A percentile compares a stretch with the other conserved stretches of the same genome.
Evolutionary conservation across 2,888 invertebrate species (phyloP).

Genomic region (Autographa pulchrina): DNA sequence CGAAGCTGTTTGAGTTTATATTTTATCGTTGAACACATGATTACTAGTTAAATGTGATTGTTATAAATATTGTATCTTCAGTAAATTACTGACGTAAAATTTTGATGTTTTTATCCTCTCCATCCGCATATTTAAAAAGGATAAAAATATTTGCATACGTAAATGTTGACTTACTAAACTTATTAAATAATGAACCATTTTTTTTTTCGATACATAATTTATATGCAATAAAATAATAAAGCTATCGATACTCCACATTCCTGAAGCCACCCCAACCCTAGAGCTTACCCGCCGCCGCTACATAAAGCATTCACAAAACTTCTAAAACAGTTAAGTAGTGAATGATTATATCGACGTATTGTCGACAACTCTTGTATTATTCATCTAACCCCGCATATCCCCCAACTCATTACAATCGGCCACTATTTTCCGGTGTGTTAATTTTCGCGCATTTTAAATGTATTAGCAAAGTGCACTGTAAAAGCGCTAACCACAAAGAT

Average conservation of each 20-base stretch:
- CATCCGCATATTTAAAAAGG: too few relatives aligned
- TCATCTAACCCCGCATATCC: constrained; percentile 77
- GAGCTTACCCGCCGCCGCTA: constrained; percentile 12
- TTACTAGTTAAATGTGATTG: too few relatives aligned
- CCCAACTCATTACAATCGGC: constrained; percentile 77
- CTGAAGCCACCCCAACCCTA: constrained; percentile 27
- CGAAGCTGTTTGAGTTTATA: neutral
- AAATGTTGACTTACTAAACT: too few relatives aligned
- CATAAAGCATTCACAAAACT: constrained; percentile 54
- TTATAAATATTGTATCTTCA: too few relatives aligned
- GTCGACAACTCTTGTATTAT: constrained; percentile 74
- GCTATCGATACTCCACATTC: constrained; percentile 32
- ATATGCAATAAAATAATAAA: neutral
- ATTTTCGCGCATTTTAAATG: constrained; percentile 79
- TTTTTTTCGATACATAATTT: too few relatives aligned
- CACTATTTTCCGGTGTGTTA: constrained; percentile 79
- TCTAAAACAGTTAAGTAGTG: constrained; percentile 63
- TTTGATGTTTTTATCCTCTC: too few relatives aligned
- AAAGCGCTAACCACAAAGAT: constrained; percentile 79
- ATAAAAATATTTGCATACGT: too few relatives aligned
- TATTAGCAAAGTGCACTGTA: constrained; percentile 76
- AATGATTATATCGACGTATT: constrained; percentile 65
- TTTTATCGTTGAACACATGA: neutral
- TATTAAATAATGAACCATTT: too few relatives aligned
- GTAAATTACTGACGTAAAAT: too few relatives aligned